Evolutionary conservation across 1,140 invertebrate genomes (phyloP), one percentile per base, ranked within the genome.

Genomic region (Saccostrea cuccullata): DNA sequence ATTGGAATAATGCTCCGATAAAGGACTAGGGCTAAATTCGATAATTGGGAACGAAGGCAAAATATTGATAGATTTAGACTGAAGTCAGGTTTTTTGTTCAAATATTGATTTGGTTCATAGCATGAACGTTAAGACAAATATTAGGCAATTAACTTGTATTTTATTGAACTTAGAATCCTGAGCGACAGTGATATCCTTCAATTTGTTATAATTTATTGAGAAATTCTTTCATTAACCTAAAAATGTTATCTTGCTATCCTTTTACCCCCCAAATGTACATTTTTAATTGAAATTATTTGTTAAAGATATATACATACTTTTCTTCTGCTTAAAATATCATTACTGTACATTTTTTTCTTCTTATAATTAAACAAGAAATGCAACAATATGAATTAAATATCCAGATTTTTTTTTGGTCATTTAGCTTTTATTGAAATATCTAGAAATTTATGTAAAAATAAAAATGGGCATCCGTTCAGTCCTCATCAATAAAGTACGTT

Each of bases 51-150:
- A 77, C 70, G 26, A 77, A 77, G 70, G 70, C 70, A 77, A 77
- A 77, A 77, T 77, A 77, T 77, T 77, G 70, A 77, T 77, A 77
- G 70, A 77, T 77, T 77, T 77, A 77, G 70, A 77, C 23, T 77
- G 70, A 77, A 77, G 70, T 36, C 70, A 77, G 70, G 23, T 36
- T 30, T 77, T 73, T 73, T 30, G 13, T 17, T 73, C 67, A 26
- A 73, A 23, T 73, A 77, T 77, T 77, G 70, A 77, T 30, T 23
- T 77, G 15, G 70, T 36, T 26, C 30, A 77, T 30, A 12, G 70
- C 13, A 26, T 77, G 23, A 77, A 77, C 13, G 70, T 36, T 6
- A 77, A 77, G 26, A 26, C 70, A 77, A 77, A 77, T 36, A 77
- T 15, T 36, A 77, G 26, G 26, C 26, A 30, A 77, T 36, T 36